Conservation (phyloP, 2,113 vertebrate species). For the Girardinichthys multiradiatus region DNA sequence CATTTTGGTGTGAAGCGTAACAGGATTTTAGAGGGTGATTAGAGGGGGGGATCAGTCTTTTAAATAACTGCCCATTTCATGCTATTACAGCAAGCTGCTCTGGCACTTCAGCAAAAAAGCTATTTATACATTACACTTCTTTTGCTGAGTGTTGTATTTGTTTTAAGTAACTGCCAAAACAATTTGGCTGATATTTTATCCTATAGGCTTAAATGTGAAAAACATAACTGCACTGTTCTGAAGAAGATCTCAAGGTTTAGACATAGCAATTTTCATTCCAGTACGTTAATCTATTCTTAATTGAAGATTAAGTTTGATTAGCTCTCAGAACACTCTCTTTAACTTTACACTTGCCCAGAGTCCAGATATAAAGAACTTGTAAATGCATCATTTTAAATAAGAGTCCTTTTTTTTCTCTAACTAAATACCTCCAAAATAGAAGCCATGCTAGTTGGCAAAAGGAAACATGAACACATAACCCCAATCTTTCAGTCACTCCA, state of each 20-base stretch:
- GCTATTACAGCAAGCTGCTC: conserved; percentile 28
- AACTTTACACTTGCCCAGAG: background rate
- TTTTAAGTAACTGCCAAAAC: conserved; percentile 15
- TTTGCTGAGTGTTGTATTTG: conserved; percentile 20
- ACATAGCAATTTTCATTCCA: background rate
- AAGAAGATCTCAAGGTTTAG: background rate
- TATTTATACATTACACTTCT: conserved; percentile 21
- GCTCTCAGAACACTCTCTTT: conserved; percentile 9
- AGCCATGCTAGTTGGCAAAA: no score
- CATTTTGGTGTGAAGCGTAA: conserved; percentile 26
- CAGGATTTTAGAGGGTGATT: conserved; percentile 34
- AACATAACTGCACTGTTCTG: conserved; percentile 6
- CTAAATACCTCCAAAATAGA: no score
- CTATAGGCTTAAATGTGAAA: conserved; percentile 10
- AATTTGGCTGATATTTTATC: conserved; percentile 14
- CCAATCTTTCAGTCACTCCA: no score
- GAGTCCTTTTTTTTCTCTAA: no score
- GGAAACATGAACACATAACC: no score
- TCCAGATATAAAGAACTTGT: conserved; percentile 2
- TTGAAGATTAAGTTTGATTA: conserved; percentile 25
- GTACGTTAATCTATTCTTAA: conserved; percentile 7
- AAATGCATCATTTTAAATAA: conserved; percentile 1
- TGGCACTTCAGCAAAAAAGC: background rate
- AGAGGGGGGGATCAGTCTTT: conserved; percentile 16
- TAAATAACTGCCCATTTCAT: conserved; percentile 36